These are phyloP conservation scores for Salvelinus alpinus DNA, from an alignment of 2,113 vertebrate genomes.

Conservation along the genomic window DNA sequence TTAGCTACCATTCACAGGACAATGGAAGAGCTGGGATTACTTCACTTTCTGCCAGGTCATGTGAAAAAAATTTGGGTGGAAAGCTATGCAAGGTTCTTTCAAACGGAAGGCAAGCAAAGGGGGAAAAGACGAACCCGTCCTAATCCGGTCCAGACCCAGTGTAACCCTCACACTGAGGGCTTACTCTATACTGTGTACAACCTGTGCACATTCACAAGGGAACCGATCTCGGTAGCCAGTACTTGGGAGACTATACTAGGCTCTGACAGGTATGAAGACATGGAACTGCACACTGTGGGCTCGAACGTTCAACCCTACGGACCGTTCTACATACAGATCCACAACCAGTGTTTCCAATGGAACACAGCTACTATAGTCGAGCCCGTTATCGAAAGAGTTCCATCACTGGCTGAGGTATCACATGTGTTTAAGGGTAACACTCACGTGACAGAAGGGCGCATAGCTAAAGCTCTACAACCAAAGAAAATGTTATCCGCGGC, in stretches of 20 bases:
- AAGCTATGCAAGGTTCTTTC: not conserved
- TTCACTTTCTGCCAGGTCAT: not conserved
- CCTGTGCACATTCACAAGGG: not conserved
- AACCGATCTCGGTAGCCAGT: not conserved
- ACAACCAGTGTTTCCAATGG: not conserved
- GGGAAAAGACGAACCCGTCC: no score
- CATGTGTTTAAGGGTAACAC: not conserved
- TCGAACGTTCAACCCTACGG: not conserved
- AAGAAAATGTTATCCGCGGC: no score
- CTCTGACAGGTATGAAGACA: not conserved
- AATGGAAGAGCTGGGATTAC: not conserved
- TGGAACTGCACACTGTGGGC: not conserved
- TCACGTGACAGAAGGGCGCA: no score
- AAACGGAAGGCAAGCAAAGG: not conserved
- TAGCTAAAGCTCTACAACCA: no score
- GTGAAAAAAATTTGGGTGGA: not conserved
- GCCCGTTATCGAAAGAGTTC: not conserved
- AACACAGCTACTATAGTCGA: not conserved
- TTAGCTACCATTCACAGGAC: slow-evolving; percentile 1
- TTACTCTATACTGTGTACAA: slow-evolving; percentile 3
- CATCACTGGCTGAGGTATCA: not conserved
- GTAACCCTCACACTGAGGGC: not conserved
- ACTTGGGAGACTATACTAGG: slow-evolving; percentile 2
- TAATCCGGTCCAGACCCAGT: not conserved
- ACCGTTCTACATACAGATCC: not conserved